Conservation (phyloP, 2,888 invertebrate genomes). For the Oscheius sp. region DNA sequence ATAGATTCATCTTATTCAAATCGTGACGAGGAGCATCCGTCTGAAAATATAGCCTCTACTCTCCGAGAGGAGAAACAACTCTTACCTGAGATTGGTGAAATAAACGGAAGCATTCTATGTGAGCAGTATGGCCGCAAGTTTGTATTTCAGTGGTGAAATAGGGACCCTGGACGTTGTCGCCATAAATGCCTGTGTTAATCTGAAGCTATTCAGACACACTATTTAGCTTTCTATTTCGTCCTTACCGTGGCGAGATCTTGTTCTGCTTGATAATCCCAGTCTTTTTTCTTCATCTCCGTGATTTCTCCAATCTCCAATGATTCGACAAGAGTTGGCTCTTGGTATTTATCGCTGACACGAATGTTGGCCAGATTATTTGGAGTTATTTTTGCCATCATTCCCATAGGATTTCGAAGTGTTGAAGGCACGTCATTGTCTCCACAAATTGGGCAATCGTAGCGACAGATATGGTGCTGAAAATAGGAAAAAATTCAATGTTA, state of each 20-base stretch:
- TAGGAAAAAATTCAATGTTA: not conserved
- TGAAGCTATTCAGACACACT: not conserved
- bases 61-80: too few species aligned
- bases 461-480: slow-evolving; percentile 33
- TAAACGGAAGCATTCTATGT: slow-evolving; percentile 89
- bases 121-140: slow-evolving; percentile 95
- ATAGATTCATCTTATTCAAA: slow-evolving; percentile 10
- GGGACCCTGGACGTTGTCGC: slow-evolving; percentile 12
- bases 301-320: not conserved
- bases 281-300: not conserved
- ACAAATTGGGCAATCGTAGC: slow-evolving; percentile 65
- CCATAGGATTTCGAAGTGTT: slow-evolving; percentile 49
- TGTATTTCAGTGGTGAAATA: slow-evolving; percentile 84
- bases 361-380: slow-evolving; percentile 3
- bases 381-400: slow-evolving; percentile 42
- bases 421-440: slow-evolving; percentile 49
- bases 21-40: not conserved
- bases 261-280: not conserved
- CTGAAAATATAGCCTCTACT: too few species aligned
- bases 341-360: not conserved
- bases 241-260: not conserved
- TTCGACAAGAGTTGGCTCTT: slow-evolving; percentile 21
- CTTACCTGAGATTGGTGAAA: slow-evolving; percentile 71
- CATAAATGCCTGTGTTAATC: not conserved
- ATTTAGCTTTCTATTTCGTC: too few species aligned